A percentile compares a stretch with the other conserved stretches of the same genome.
Evolutionary conservation across 2,113 vertebrate species (phyloP).

Genomic region (Ginglymostoma cirratum): DNA sequence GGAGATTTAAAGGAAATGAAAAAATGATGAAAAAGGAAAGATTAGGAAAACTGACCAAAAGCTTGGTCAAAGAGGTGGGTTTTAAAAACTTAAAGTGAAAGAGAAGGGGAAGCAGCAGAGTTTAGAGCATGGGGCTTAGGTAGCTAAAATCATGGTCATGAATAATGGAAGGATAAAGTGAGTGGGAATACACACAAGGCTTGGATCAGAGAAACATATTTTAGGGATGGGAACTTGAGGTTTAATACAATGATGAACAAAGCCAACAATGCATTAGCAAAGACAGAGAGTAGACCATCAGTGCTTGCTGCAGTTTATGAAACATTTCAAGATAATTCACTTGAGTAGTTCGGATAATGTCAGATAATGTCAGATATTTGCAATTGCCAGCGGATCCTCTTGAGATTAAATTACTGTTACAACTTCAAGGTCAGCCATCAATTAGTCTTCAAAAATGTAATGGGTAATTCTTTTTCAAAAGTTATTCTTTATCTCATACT

Average conservation of each 20-base stretch:
- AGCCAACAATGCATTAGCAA: neutral
- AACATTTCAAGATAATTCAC: neutral
- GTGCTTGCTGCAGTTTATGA: neutral
- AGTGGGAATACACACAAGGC: too few species aligned
- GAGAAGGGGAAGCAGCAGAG: neutral
- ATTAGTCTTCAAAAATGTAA: neutral
- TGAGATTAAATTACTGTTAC: neutral
- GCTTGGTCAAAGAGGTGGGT: neutral
- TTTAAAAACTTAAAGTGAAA: neutral
- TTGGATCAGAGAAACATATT: too few species aligned
- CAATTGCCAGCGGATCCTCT: neutral
- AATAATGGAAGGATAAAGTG: too few species aligned
- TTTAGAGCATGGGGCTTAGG: neutral
- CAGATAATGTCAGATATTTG: slow-evolving; percentile 7
- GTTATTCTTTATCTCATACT: neutral
- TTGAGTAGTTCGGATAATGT: neutral
- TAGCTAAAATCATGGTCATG: too few species aligned
- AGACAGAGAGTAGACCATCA: too few species aligned
- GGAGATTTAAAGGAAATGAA: neutral
- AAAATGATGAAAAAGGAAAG: neutral
- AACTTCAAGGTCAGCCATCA: neutral
- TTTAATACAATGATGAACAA: neutral
- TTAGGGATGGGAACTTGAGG: neutral
- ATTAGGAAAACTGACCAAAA: neutral
- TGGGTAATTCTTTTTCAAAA: neutral